A percentile compares a stretch with the other conserved stretches of the same genome.
These are phyloP conservation scores for Monochamus saltuarius DNA, from an alignment of 1,140 invertebrate species.

Conservation along the genomic window DNA sequence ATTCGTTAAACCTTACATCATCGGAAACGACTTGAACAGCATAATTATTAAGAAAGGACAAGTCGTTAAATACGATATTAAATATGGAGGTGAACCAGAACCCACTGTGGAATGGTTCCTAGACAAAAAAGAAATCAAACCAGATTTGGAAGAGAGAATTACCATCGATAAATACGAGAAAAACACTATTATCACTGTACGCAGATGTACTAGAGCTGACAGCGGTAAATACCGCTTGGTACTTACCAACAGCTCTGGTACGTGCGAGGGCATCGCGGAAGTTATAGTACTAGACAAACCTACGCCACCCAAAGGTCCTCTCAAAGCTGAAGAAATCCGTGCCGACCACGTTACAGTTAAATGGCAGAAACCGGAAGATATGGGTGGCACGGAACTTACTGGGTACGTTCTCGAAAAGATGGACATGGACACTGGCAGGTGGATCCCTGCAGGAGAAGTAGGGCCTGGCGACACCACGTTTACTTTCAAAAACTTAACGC, in stretches of 20 bases:
- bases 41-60: constrained; percentile 93
- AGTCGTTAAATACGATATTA: constrained; percentile 89
- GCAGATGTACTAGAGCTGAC: constrained; percentile 81
- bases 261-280: constrained; percentile 78
- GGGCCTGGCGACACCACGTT: constrained; percentile 80
- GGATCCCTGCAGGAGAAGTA: constrained; percentile 89
- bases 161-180: constrained; percentile 88
- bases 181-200: constrained; percentile 88
- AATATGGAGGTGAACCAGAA: constrained; percentile 92
- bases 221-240: constrained; percentile 88
- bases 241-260: constrained; percentile 81
- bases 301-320: constrained; percentile 77
- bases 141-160: constrained; percentile 67
- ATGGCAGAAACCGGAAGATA: constrained; percentile 94
- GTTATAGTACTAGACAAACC: constrained; percentile 92
- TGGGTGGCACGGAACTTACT: constrained; percentile 88
- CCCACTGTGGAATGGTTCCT: constrained; percentile 84
- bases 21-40: constrained; percentile 81
- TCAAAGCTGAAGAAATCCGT: constrained; percentile 84
- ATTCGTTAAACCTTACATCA: constrained; percentile 92
- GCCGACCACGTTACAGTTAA: constrained; percentile 90
- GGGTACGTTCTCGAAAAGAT: constrained; percentile 98
- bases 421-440: constrained; percentile 88
- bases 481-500: constrained; percentile 89
- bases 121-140: constrained; percentile 70